Base-by-base conservation (phyloP, 92 coral and sea anemone genomes). In the Desmophyllum pertusum region DNA sequence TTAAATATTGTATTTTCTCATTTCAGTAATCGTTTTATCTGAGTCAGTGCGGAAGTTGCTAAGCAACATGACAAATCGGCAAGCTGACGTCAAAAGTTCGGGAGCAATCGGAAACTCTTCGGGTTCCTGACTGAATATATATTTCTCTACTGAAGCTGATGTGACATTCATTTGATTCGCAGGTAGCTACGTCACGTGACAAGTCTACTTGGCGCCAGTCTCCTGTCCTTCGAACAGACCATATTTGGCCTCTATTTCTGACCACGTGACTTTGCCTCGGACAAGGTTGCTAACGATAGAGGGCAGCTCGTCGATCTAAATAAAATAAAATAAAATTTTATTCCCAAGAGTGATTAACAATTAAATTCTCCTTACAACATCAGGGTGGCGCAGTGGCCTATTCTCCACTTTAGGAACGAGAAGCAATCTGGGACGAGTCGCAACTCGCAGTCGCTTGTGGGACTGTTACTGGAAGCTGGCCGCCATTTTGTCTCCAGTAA, bases 141-240 rank as follows among this genome's bases (percentile, higher is more conserved):
- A 31, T 80, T 36, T 48, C 50, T 33, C 51, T 25, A 30, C 33
- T 51, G 40, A 63, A 40, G 42, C 38, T 10, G 53, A 43, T 21
- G 17, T 78, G 14, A 42, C 48, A 51, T 37, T 67, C 51, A 69
- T 19, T 64, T 48, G 18, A 46, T 48, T 46, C 31, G 62, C 59
- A 3, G 67, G 70, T 10, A 5, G n/a, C n/a, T 9, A 33, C 5
- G 11, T 5, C 43, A n/a, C 62, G 50, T 79, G 42, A 40, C 19
- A 23, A 41, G 13, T 4, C 73, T 61, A 71, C 66, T 78, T 75
- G 83, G 80, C 86, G 61, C 92, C 88, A 55, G 99, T 90, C 81
- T 96, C 98, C 79, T 96, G 99, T 29, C 99, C 98, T 86, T 89
- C 98, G 85, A 96, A 96, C 74, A 96, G 66, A 23, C 99, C 99